Conservation (phyloP, 2,888 invertebrate genomes). For the Ochlodes sylvanus region DNA sequence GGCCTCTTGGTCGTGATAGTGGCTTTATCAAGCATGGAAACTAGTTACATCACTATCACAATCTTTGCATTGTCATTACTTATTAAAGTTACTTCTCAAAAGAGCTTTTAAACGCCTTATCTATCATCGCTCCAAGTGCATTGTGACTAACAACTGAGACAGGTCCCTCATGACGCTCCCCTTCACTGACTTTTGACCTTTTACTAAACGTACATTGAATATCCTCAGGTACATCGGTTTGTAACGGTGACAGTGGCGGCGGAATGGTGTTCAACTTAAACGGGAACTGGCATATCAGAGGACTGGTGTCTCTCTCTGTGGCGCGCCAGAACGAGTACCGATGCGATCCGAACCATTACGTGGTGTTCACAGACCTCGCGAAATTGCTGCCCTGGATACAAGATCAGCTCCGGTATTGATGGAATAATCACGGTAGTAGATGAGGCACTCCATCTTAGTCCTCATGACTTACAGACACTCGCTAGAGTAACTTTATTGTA, state of each 20-base stretch:
- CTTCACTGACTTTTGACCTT: no score
- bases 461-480: neutral
- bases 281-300: conserved; percentile 73
- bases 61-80: no score
- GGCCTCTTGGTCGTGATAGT: no score
- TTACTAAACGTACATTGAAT: neutral
- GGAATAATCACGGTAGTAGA: neutral
- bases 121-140: no score
- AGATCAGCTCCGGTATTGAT: conserved; percentile 46
- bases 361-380: conserved; percentile 86
- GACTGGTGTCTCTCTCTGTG: conserved; percentile 85
- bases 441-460: neutral
- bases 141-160: no score
- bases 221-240: conserved; percentile 83
- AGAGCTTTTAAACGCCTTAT: no score
- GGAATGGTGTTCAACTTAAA: conserved; percentile 79
- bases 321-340: conserved; percentile 83
- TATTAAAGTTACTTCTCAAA: no score
- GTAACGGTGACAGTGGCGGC: conserved; percentile 83
- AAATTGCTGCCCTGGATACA: conserved; percentile 84
- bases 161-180: no score
- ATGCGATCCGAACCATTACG: conserved; percentile 86
- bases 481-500: no score
- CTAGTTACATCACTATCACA: no score
- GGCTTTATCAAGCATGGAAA: no score